Percentiles rank a stretch among this genome's conserved stretches.
Evolutionary conservation across 2,888 invertebrate genomes (phyloP).

Genomic region (Tanytarsus gracilentus): DNA sequence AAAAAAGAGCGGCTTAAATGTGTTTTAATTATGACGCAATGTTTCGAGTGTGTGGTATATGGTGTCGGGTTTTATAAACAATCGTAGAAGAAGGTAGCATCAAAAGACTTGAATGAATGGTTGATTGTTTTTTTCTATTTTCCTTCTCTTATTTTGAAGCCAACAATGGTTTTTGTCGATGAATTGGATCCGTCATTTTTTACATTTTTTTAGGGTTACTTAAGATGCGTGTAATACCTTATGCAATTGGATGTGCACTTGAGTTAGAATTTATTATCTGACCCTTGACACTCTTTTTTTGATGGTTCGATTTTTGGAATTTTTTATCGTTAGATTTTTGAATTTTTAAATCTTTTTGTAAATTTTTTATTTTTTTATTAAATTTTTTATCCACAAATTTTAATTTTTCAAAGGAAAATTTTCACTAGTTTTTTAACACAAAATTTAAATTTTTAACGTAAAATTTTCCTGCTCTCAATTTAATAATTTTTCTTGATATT

Average conservation of each 20-base stretch:
- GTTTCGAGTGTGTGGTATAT: slow-evolving; percentile 22
- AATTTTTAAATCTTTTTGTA: too few relatives aligned
- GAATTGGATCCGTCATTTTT: not conserved
- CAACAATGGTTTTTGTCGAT: not conserved
- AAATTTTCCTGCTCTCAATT: too few relatives aligned
- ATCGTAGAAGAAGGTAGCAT: slow-evolving; percentile 20
- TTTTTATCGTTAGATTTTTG: too few relatives aligned
- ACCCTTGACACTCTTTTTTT: too few relatives aligned
- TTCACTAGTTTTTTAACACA: too few relatives aligned
- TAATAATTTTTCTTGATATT: too few relatives aligned
- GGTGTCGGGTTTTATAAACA: slow-evolving; percentile 17
- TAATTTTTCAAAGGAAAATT: too few relatives aligned
- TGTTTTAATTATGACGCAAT: slow-evolving; percentile 29
- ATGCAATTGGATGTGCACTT: not conserved
- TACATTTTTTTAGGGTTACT: not conserved
- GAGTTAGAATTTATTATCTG: not conserved
- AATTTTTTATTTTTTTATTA: too few relatives aligned
- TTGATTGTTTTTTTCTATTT: not conserved
- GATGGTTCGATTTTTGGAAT: too few relatives aligned
- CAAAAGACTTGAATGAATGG: not conserved
- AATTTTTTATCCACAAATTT: too few relatives aligned
- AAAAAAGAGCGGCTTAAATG: slow-evolving; percentile 25
- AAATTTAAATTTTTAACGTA: too few relatives aligned
- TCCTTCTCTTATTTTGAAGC: not conserved
- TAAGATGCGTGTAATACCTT: not conserved